Percentiles rank a stretch among this genome's conserved stretches.
phyloP scores from a whole-genome alignment of 2,888 invertebrate species.

The Parnassius mnemosyne region DNA sequence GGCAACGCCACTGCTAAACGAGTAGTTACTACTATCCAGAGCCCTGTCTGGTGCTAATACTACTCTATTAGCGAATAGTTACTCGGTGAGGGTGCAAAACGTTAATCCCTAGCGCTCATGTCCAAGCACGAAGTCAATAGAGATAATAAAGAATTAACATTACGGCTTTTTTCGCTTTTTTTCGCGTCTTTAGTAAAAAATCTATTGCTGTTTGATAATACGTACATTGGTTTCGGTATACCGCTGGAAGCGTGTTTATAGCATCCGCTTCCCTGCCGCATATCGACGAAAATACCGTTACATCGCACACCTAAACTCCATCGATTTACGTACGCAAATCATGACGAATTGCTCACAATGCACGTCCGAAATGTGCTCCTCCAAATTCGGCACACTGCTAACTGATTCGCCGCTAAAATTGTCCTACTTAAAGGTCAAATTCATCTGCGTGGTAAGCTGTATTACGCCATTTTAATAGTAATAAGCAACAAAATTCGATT shows the following conservation, averaged over 20 bases:
- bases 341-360: conserved; percentile 75
- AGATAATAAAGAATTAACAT: no score
- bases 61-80: conserved; percentile 12
- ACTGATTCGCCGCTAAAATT: conserved; percentile 44
- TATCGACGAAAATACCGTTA: conserved; percentile 78
- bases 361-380: conserved; percentile 60
- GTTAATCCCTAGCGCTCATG: conserved; percentile 19
- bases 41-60: no score
- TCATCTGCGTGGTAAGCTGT: conserved; percentile 1
- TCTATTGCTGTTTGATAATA: conserved; percentile 16
- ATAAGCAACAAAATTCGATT: neutral
- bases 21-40: no score
- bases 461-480: conserved; percentile 12
- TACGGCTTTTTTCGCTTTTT: no score
- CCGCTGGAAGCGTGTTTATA: conserved; percentile 75
- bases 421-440: conserved; percentile 26
- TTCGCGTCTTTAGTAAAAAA: no score
- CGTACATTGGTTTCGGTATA: conserved; percentile 46
- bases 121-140: conserved; percentile 19
- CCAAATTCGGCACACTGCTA: conserved; percentile 36
- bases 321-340: conserved; percentile 79
- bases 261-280: conserved; percentile 76
- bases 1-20: no score
- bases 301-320: conserved; percentile 71
- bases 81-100: conserved; percentile 19